Conservation (phyloP, 2,797 vertebrate species). For the Phylloscopus collybita region DNA sequence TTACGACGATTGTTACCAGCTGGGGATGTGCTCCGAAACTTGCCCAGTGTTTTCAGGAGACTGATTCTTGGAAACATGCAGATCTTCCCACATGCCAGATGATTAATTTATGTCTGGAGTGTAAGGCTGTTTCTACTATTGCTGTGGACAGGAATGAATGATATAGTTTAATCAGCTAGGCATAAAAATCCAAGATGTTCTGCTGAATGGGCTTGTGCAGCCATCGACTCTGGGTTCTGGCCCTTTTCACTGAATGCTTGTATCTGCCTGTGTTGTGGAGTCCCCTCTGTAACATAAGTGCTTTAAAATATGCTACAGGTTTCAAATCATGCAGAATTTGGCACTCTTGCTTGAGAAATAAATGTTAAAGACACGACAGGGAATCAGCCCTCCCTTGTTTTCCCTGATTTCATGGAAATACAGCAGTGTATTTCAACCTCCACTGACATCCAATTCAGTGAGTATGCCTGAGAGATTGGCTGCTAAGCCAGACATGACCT, state of each 20-base stretch:
- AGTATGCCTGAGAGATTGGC: neutral
- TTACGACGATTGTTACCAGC: neutral
- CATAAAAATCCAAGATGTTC: neutral
- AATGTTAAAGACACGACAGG: neutral
- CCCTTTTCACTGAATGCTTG: neutral
- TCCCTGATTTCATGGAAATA: neutral
- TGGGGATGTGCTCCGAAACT: neutral
- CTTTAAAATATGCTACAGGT: rapidly evolving
- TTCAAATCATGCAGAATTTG: neutral
- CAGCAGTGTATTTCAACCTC: neutral
- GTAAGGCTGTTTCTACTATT: neutral
- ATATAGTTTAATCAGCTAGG: neutral
- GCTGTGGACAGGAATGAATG: neutral
- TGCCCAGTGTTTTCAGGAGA: neutral
- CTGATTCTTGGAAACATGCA: neutral
- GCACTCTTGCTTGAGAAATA: neutral
- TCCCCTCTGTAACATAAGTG: neutral
- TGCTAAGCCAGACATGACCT: neutral
- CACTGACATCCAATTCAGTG: neutral
- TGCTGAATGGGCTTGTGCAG: neutral
- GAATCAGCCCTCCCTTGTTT: neutral
- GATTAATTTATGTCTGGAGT: neutral
- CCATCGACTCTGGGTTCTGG: neutral
- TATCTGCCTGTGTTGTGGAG: neutral
- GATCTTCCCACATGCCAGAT: neutral